Percentiles rank a stretch among this genome's conserved stretches.
Evolutionary conservation across 2,888 invertebrate genomes (phyloP).

Genomic region (Lochmaea crataegi): DNA sequence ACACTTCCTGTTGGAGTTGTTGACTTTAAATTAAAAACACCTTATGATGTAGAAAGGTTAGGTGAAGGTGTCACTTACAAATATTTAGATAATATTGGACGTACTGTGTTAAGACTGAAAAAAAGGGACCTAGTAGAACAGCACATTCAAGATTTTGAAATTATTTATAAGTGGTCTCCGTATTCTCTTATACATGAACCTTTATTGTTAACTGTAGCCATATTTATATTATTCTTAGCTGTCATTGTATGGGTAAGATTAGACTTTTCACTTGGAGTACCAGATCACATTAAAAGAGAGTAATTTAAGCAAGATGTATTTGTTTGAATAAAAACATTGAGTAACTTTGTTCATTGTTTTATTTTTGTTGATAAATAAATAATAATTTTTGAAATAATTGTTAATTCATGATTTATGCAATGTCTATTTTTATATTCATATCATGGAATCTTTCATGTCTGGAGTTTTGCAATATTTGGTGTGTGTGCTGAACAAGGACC

Average conservation of each 20-base stretch:
- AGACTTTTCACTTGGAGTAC: conserved; percentile 87
- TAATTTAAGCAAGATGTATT: conserved; percentile 37
- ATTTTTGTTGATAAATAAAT: background rate
- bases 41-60: conserved; percentile 81
- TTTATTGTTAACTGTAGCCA: conserved; percentile 85
- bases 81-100: conserved; percentile 92
- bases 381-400: no score
- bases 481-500: no score
- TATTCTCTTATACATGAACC: conserved; percentile 93
- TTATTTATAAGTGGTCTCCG: conserved; percentile 89
- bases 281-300: conserved; percentile 68
- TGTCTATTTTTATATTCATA: no score
- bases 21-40: conserved; percentile 83
- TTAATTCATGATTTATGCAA: no score
- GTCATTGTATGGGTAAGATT: conserved; percentile 95
- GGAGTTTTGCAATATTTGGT: no score
- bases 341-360: background rate
- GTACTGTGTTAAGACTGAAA: conserved; percentile 86
- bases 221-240: conserved; percentile 89
- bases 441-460: no score
- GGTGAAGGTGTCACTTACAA: conserved; percentile 87
- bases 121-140: conserved; percentile 92
- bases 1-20: conserved; percentile 94
- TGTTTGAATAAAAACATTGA: conserved; percentile 7
- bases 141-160: conserved; percentile 94